phyloP scores from a whole-genome alignment of 2,113 vertebrate genomes.

The Myodes glareolus region DNA sequence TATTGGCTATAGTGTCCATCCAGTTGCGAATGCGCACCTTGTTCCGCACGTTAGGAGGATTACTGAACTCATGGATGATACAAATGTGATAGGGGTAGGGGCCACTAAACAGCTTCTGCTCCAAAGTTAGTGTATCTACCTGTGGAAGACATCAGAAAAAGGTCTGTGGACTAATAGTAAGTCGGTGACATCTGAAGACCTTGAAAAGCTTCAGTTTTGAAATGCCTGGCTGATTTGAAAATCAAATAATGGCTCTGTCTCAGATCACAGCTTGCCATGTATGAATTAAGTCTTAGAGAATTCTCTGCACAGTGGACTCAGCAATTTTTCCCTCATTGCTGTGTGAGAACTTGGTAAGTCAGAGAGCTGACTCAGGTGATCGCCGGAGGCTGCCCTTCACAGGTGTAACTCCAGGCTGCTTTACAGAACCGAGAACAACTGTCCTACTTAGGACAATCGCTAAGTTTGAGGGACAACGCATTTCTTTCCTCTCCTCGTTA shows the following conservation, averaged over 20 bases:
- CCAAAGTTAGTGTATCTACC: slow-evolving; percentile 95
- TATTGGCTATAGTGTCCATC: slow-evolving; percentile 99
- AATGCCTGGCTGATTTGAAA: slow-evolving; percentile 15
- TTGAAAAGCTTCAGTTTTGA: background rate
- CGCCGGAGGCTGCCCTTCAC: background rate
- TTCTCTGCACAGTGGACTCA: background rate
- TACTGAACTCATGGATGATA: slow-evolving; percentile 98
- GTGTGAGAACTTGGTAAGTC: background rate
- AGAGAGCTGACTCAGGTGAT: background rate
- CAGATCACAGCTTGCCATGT: background rate
- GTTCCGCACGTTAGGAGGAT: slow-evolving; percentile 98
- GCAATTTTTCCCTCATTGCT: background rate
- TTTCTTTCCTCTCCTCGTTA: background rate
- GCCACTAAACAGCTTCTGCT: slow-evolving; percentile 96
- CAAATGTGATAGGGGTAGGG: slow-evolving; percentile 98
- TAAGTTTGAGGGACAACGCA: background rate
- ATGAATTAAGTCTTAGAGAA: background rate
- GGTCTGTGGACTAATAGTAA: background rate
- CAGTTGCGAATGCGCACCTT: slow-evolving; percentile 98
- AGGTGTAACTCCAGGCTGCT: background rate
- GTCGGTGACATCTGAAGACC: background rate
- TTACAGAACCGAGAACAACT: background rate
- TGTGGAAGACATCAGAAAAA: slow-evolving; percentile 76
- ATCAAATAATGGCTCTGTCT: background rate
- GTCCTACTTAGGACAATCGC: background rate